Conservation (phyloP, 1,140 invertebrate genomes). For the Acromyrmex heyeri region DNA sequence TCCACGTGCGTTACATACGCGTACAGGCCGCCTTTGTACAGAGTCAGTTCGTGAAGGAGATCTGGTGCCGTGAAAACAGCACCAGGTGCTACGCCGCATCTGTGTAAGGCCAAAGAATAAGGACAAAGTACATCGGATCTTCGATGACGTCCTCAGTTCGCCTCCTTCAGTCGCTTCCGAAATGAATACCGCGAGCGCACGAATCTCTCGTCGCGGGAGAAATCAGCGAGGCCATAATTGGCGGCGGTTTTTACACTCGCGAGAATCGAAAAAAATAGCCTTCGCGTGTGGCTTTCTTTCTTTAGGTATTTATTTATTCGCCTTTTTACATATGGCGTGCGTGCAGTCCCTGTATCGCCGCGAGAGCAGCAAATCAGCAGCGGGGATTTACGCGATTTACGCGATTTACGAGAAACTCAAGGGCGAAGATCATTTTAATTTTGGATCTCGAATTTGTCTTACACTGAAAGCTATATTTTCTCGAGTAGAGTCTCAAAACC, state of each 20-base stretch:
- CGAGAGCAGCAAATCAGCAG: not conserved
- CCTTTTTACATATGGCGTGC: not conserved
- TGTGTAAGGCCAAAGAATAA: conserved; percentile 36
- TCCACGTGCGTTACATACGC: conserved; percentile 29
- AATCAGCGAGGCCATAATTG: conserved; percentile 13
- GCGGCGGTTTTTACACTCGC: not conserved
- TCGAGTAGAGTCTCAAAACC: not conserved
- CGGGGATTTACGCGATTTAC: not conserved
- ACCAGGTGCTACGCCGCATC: conserved; percentile 4
- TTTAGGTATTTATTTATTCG: conserved; percentile 18
- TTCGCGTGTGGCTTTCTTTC: conserved; percentile 4
- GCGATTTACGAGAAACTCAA: not conserved
- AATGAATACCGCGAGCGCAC: not conserved
- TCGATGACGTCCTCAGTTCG: conserved; percentile 9
- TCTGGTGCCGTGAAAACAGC: conserved; percentile 24
- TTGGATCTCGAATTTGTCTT: no score
- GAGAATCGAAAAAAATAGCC: not conserved
- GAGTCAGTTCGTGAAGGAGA: conserved; percentile 1
- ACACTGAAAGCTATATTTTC: not conserved
- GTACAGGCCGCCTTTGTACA: conserved; percentile 37
- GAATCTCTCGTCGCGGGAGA: not conserved
- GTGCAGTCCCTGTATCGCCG: not conserved
- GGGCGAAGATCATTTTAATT: not conserved
- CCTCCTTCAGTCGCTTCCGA: not conserved
- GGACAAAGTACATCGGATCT: conserved; percentile 6